Evolutionary conservation across 2,113 vertebrate genomes (phyloP), one percentile per base, ranked within the genome.

Genomic region (Odontesthes bonariensis): DNA sequence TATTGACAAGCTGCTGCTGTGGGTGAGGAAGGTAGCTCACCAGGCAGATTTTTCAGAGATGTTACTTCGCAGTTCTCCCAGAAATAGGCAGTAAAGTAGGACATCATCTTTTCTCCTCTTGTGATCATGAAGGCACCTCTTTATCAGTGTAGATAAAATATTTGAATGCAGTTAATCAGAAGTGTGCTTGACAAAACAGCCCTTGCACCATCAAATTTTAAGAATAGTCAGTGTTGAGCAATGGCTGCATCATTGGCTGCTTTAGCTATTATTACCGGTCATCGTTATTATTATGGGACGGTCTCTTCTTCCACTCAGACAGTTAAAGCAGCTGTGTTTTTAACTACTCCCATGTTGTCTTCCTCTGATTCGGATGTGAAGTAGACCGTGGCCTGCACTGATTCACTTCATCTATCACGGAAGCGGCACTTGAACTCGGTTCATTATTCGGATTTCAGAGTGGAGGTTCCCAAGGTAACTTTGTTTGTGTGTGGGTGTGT

Each of bases 321-420:
- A 47, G 20, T 58, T 11, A 6, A 53, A 77, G 56, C 73, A 84
- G 75, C 79, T 75, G 77, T 66, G 65, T 82, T 61, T 82, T 62
- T 79, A 71, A 83, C 53, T 47, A 54, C 46, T 81, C 71, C 81
- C 61, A 55, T 79, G 73, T 70, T 75, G 60, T 11, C 57, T 66
- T 81, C 68, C 75, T 76, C 75, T 32, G 47, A 54, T 75, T 63
- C 10, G 56, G 72, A 85, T 77, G 82, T 75, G 75, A 82, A 79
- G 40, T 47, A 75, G 69, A 87, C 69, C 52, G 19, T 73, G 78
- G 51, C 73, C 46, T 11, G 58, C 63, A 61, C 57, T 60, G 83
- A 86, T 66, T 77, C 67, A 87, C 83, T 78, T 78, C 70, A 82
- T 85, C 77, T 73, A 68, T 66, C 70, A 77, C 46, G 35, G 73